phyloP scores from a whole-genome alignment of 2,797 vertebrate genomes.

The Cossypha polioptera region DNA sequence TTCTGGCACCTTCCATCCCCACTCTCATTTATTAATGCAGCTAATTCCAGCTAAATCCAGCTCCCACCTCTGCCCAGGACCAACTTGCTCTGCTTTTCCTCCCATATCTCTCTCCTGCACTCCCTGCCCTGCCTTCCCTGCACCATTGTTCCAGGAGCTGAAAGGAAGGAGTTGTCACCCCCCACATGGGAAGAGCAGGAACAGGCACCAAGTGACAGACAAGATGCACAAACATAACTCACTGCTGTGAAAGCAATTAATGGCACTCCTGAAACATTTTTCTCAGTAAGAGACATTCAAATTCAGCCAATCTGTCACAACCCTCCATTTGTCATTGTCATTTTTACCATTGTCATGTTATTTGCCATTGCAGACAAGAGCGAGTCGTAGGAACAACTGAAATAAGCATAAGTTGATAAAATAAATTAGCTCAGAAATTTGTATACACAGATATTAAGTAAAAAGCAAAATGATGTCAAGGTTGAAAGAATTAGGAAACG shows the following conservation, averaged over 20 bases:
- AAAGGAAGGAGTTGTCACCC: background rate
- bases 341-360: slow-evolving; percentile 43
- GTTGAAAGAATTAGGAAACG: slow-evolving; percentile 60
- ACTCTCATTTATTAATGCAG: background rate
- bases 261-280: slow-evolving; percentile 36
- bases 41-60: background rate
- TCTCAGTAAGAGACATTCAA: slow-evolving; percentile 35
- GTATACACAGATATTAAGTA: slow-evolving; percentile 51
- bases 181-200: background rate
- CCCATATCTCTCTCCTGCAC: background rate
- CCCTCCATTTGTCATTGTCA: slow-evolving; percentile 36
- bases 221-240: slow-evolving; percentile 53
- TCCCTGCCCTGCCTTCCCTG: background rate
- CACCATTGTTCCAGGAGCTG: background rate
- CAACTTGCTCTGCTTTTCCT: background rate
- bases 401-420: slow-evolving; percentile 41
- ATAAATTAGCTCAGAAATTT: slow-evolving; percentile 55
- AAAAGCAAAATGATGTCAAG: slow-evolving; percentile 54
- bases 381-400: slow-evolving; percentile 16
- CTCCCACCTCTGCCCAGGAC: background rate
- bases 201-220: slow-evolving; percentile 36
- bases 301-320: slow-evolving; percentile 58
- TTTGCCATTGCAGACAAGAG: slow-evolving; percentile 30
- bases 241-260: slow-evolving; percentile 45
- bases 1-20: background rate